phyloP scores from a whole-genome alignment of 2,797 vertebrate genomes.

The Muraenolepis orangiensis region DNA sequence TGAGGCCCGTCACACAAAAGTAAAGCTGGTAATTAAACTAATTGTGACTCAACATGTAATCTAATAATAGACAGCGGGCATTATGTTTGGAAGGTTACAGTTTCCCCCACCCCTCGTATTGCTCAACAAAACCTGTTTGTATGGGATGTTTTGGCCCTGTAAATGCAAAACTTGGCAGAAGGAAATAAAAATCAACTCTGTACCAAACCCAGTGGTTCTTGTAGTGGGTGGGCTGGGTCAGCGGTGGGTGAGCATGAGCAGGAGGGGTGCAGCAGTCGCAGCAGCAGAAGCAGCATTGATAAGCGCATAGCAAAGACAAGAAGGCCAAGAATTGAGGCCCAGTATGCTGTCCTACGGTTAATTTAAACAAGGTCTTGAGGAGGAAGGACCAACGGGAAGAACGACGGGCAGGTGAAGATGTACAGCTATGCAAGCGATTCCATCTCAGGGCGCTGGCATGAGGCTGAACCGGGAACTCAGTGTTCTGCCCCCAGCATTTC shows the following conservation, averaged over 20 bases:
- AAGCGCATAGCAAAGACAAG: too few species aligned
- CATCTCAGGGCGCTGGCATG: background rate
- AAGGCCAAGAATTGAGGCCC: too few species aligned
- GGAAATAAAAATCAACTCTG: constrained; percentile 15
- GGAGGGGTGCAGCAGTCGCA: background rate
- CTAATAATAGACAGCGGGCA: constrained; percentile 37
- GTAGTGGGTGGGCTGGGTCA: too few species aligned
- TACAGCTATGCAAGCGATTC: background rate
- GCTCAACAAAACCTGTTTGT: constrained; percentile 16
- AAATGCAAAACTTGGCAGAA: constrained; percentile 28
- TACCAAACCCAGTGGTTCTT: constrained; percentile 14
- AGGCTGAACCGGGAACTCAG: background rate
- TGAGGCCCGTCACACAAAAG: background rate
- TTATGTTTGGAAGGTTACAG: constrained; percentile 17
- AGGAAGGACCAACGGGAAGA: background rate
- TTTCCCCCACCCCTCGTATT: constrained; percentile 9
- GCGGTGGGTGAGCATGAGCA: background rate
- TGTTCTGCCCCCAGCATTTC: too few species aligned
- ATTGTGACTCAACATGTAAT: constrained; percentile 23
- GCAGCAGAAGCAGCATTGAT: background rate
- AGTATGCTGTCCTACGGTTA: too few species aligned
- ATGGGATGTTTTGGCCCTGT: constrained; percentile 4
- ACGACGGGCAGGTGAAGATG: background rate
- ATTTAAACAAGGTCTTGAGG: background rate
- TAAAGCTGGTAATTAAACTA: constrained; percentile 18